These are phyloP conservation scores for Stenichneumon culpator DNA, from an alignment of 2,888 invertebrate genomes.

Conservation along the genomic window DNA sequence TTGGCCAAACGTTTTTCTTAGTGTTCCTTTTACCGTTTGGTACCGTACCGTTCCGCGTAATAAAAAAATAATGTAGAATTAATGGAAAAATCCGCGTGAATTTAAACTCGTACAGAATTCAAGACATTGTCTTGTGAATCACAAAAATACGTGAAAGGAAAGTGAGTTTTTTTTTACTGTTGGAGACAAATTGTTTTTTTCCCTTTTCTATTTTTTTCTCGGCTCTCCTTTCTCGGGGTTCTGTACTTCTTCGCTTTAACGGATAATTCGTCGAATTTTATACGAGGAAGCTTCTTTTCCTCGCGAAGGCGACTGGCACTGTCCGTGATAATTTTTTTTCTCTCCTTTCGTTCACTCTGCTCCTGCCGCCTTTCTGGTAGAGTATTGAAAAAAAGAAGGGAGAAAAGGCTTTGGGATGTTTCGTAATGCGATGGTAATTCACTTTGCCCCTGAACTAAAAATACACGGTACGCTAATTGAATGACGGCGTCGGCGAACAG, in stretches of 20 bases:
- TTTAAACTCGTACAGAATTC: background rate
- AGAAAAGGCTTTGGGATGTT: constrained; percentile 41
- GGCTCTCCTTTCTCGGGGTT: constrained; percentile 10
- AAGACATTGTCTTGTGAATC: constrained; percentile 7
- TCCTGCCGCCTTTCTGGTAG: background rate
- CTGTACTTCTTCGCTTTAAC: constrained; percentile 15
- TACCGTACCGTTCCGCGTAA: background rate
- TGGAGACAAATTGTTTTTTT: constrained; percentile 18
- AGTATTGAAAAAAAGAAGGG: constrained; percentile 18
- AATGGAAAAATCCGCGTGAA: background rate
- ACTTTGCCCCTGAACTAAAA: constrained; percentile 58
- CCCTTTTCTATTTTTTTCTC: background rate
- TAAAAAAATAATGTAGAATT: background rate
- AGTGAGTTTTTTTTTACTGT: constrained; percentile 24
- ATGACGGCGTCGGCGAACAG: constrained; percentile 54
- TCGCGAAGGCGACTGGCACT: constrained; percentile 17
- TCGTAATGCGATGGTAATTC: constrained; percentile 66
- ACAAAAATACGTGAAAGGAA: background rate
- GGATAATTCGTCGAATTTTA: constrained; percentile 50
- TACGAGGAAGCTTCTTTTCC: constrained; percentile 23
- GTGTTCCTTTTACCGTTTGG: background rate
- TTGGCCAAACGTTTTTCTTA: too few species aligned
- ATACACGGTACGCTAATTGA: constrained; percentile 61
- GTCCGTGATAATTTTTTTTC: background rate
- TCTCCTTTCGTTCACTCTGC: background rate